Evolutionary conservation across 2,113 vertebrate species (phyloP).

Genomic region (Lepus americanus): DNA sequence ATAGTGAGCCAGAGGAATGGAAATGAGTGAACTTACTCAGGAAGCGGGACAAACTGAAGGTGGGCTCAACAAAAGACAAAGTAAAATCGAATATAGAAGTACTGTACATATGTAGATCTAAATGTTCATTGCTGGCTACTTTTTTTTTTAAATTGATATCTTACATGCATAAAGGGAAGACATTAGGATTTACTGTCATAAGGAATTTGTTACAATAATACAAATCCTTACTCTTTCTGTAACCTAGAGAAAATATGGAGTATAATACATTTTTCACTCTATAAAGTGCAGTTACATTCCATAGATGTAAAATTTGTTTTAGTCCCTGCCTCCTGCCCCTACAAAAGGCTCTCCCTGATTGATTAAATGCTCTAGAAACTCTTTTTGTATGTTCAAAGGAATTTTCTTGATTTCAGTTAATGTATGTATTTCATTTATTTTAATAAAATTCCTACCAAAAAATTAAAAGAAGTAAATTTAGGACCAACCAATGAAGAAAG

Average conservation of each 20-base stretch:
- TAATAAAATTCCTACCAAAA: background rate
- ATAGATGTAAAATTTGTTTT: background rate
- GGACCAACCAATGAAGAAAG: background rate
- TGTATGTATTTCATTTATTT: background rate
- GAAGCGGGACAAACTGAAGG: background rate
- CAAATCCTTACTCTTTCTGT: background rate
- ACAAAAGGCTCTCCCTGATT: background rate
- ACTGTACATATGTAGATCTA: slow-evolving; percentile 39
- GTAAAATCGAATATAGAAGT: slow-evolving; percentile 64
- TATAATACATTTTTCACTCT: background rate
- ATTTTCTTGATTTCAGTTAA: background rate
- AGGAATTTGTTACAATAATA: slow-evolving; percentile 5
- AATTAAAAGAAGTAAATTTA: background rate
- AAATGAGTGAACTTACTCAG: background rate
- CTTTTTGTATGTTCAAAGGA: background rate
- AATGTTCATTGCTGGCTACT: slow-evolving; percentile 42
- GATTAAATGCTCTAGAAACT: background rate
- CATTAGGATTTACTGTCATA: background rate
- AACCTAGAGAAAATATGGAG: background rate
- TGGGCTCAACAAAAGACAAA: background rate
- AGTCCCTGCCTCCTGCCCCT: rapidly evolving
- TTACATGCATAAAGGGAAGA: slow-evolving; percentile 66
- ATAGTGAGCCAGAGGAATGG: background rate
- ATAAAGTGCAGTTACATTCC: background rate
- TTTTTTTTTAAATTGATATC: slow-evolving; percentile 34